phyloP scores from a whole-genome alignment of 2,113 vertebrate genomes.

The Alexandromys fortis region DNA sequence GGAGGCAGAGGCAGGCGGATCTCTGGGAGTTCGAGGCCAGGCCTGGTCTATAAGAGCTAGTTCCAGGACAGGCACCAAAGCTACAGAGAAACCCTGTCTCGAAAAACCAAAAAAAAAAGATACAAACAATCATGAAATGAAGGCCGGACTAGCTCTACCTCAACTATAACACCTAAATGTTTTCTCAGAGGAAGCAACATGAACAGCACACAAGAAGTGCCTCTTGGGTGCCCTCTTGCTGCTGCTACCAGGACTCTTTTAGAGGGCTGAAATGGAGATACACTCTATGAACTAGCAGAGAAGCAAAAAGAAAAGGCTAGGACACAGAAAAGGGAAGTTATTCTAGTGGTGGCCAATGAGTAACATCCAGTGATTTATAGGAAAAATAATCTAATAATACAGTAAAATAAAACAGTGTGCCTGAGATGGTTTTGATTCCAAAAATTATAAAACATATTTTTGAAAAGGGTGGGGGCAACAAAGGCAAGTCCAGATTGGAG shows the following conservation, averaged over 20 bases:
- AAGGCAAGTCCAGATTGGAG: conserved; percentile 86
- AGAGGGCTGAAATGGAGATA: conserved; percentile 35
- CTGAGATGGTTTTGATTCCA: conserved; percentile 96
- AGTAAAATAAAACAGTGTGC: conserved; percentile 94
- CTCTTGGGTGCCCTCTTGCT: conserved; percentile 93
- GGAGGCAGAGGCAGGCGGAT: too few relatives aligned
- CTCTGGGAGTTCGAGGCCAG: too few relatives aligned
- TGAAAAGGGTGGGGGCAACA: conserved; percentile 54
- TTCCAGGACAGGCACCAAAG: too few relatives aligned
- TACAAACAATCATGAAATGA: conserved; percentile 78
- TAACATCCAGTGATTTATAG: conserved; percentile 99
- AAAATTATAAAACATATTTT: conserved; percentile 95
- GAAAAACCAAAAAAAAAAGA: background rate
- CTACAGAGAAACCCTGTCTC: too few relatives aligned
- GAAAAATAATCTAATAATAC: conserved; percentile 99
- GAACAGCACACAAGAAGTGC: conserved; percentile 74
- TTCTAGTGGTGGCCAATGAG: conserved; percentile 91
- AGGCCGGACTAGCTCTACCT: conserved; percentile 74
- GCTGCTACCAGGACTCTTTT: conserved; percentile 84
- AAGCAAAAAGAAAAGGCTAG: conserved; percentile 85
- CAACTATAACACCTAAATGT: conserved; percentile 64
- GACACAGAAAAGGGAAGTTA: conserved; percentile 89
- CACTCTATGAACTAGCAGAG: conserved; percentile 23
- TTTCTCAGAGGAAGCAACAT: conserved; percentile 75
- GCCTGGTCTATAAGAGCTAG: too few relatives aligned